Base-by-base conservation (phyloP, 2,797 vertebrate genomes). In the Cephalopachus bancanus region DNA sequence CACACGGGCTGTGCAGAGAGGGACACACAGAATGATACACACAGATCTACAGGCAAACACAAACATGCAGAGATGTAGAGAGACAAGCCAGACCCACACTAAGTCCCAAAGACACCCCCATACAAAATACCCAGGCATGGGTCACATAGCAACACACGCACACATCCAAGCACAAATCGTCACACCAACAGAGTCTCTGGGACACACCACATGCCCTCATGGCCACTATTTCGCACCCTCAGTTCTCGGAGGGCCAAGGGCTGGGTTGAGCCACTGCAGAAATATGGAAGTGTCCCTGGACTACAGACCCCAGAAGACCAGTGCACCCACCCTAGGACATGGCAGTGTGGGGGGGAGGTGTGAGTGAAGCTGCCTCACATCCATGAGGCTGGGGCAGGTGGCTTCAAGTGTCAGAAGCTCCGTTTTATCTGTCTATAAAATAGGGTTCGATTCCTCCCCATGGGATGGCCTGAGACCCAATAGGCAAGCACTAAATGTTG, bases 351-450 rank as follows among this genome's bases (percentile, higher is more conserved):
- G 51, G 62, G 51, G 62, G 37, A 59, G 20, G 3, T 15, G 11
- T 26, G 69, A 16, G 26, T 33, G 2, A 37, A 44, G 51, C 74
- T 69, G 19, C n/a, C 53, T 53, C 80, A 89, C 55, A 33, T 80
- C 91, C 53, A 7, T 16, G 55, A 87, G 33, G 49, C 74, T 49
- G 30, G 76, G 78, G 78, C 72, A 85, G 20, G 20, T 83, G 80
- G 74, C 49, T 85, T 80, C 57, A 92, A 55, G 19, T 7, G 57
- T 88, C 92, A 79, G 81, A 94, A 75, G 89, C 84, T 94, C 75
- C 10, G 60, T 81, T 96, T 72, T 59, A 85, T 44, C 95, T 65
- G 37, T 85, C 88, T 95, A 7, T 92, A 79, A 93, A 93, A 94
- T 89, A 75, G 90, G 55, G 20, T 49, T 81, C 37, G 33, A 57